Percentiles rank a stretch among this genome's conserved stretches.
These are phyloP conservation scores for Goniozus legneri DNA, from an alignment of 1,140 invertebrate genomes.

Conservation along the genomic window DNA sequence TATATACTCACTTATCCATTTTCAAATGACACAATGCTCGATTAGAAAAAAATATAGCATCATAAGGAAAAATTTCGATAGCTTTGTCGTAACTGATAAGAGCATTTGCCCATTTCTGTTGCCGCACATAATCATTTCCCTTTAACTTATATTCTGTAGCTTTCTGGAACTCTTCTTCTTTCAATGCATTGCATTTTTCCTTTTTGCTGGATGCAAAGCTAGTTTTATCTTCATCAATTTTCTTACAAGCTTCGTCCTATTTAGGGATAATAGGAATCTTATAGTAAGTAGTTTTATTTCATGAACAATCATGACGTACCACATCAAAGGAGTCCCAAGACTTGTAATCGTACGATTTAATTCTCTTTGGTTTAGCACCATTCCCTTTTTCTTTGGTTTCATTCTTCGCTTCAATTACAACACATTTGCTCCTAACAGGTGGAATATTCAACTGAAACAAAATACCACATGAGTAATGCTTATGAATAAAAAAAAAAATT, in stretches of 20 bases:
- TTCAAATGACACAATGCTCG: slow-evolving; percentile 85
- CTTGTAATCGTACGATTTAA: slow-evolving; percentile 62
- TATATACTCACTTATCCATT: slow-evolving; percentile 70
- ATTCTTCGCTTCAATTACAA: slow-evolving; percentile 34
- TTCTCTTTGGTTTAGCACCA: slow-evolving; percentile 40
- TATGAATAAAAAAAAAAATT: background rate
- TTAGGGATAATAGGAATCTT: slow-evolving; percentile 16
- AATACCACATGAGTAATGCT: slow-evolving; percentile 1
- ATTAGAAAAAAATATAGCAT: slow-evolving; percentile 83
- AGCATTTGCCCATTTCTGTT: slow-evolving; percentile 74
- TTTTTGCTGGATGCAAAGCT: too few relatives aligned
- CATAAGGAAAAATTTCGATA: slow-evolving; percentile 70
- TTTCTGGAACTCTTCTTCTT: slow-evolving; percentile 62
- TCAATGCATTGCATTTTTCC: slow-evolving; percentile 54
- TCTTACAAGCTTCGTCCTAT: slow-evolving; percentile 71
- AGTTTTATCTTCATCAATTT: slow-evolving; percentile 61
- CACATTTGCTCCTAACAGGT: slow-evolving; percentile 55
- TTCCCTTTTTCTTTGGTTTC: slow-evolving; percentile 34
- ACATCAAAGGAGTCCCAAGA: slow-evolving; percentile 82
- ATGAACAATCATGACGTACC: slow-evolving; percentile 49
- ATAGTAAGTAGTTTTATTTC: background rate
- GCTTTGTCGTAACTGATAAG: slow-evolving; percentile 78
- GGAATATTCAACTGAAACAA: too few relatives aligned
- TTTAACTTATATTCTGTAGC: slow-evolving; percentile 54
- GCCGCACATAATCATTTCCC: slow-evolving; percentile 81